Evolutionary conservation across 2,888 invertebrate genomes (phyloP).

Genomic region (Bombylius discolor): DNA sequence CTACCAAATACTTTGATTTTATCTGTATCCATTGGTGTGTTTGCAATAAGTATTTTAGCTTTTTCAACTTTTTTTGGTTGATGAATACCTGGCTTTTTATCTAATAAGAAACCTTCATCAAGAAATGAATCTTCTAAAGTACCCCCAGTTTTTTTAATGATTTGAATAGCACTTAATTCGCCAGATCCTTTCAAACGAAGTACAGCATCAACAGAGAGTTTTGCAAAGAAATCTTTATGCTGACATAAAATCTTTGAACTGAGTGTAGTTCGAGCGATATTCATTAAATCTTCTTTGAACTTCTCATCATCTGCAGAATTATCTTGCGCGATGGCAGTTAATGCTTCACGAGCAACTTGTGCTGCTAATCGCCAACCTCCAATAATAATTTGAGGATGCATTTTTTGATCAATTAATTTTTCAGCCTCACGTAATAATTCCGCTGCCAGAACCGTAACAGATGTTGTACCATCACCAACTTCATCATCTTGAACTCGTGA

Average conservation of each 20-base stretch:
- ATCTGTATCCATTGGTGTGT: conserved; percentile 99
- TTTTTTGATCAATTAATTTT: conserved; percentile 78
- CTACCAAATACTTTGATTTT: conserved; percentile 99
- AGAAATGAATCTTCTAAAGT: conserved; percentile 89
- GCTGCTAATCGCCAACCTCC: conserved; percentile 88
- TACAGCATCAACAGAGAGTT: conserved; percentile 91
- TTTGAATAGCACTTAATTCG: conserved; percentile 89
- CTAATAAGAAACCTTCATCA: conserved; percentile 87
- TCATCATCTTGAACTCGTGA: conserved; percentile 97
- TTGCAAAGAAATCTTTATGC: conserved; percentile 92
- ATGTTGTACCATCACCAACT: conserved; percentile 99
- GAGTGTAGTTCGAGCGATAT: conserved; percentile 93
- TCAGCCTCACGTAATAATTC: conserved; percentile 94
- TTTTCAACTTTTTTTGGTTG: conserved; percentile 90
- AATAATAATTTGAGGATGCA: conserved; percentile 97
- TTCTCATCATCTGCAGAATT: conserved; percentile 65
- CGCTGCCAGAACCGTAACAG: conserved; percentile 84
- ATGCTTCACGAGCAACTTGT: conserved; percentile 68
- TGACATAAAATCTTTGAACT: conserved; percentile 97
- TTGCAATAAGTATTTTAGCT: conserved; percentile 92
- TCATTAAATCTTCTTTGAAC: conserved; percentile 79
- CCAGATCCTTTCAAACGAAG: conserved; percentile 89
- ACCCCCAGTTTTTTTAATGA: conserved; percentile 94
- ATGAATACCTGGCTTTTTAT: conserved; percentile 95
- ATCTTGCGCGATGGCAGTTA: conserved; percentile 66